Evolutionary conservation across 2,113 vertebrate species (phyloP).

Genomic region (Otus sunia): DNA sequence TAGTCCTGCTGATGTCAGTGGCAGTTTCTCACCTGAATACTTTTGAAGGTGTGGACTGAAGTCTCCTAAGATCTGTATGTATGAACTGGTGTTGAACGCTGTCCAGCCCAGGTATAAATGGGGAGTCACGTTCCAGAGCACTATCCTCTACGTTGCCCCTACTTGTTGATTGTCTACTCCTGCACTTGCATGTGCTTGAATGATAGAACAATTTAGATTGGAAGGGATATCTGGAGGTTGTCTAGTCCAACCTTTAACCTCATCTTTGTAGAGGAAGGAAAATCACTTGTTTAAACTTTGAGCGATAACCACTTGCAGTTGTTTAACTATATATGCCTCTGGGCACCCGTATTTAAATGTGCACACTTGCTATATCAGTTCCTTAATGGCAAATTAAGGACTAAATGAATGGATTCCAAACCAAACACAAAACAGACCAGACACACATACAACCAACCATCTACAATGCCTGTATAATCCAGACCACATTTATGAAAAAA

Average conservation of each 20-base stretch:
- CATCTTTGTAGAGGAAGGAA: constrained; percentile 10
- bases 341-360: constrained; percentile 35
- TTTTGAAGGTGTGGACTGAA: not conserved
- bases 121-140: not conserved
- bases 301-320: constrained; percentile 39
- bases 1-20: not conserved
- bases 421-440: constrained; percentile 52
- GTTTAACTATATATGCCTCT: not conserved
- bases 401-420: constrained; percentile 50
- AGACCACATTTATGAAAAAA: constrained; percentile 45
- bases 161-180: not conserved
- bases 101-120: not conserved
- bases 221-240: not conserved
- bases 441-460: not conserved
- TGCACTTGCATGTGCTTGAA: not conserved
- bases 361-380: constrained; percentile 52
- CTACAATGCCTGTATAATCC: constrained; percentile 34
- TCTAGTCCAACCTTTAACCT: constrained; percentile 28
- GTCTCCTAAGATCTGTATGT: not conserved
- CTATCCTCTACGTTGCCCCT: fast-evolving
- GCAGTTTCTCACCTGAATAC: not conserved
- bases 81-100: not conserved
- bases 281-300: constrained; percentile 39
- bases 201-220: not conserved
- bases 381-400: constrained; percentile 61